These are phyloP conservation scores for Meleagris gallopavo DNA, from an alignment of 2,113 vertebrate genomes.

Conservation along the genomic window DNA sequence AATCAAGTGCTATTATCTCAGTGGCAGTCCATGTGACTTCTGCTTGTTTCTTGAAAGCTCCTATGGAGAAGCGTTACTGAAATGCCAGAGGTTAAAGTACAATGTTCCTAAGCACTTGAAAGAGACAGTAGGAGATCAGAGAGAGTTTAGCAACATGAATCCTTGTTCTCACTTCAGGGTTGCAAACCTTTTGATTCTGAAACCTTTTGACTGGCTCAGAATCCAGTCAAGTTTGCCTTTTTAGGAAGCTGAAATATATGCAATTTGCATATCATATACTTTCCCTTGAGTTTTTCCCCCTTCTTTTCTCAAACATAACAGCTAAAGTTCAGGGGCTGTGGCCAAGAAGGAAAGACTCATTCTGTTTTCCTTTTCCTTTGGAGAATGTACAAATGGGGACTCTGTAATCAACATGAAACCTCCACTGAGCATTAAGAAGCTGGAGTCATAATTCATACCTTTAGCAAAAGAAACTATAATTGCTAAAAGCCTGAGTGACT, in stretches of 20 bases:
- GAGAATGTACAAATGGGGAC: background rate
- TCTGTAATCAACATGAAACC: background rate
- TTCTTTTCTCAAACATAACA: background rate
- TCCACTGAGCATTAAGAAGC: background rate
- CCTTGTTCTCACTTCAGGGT: background rate
- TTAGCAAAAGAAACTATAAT: background rate
- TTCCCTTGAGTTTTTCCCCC: background rate
- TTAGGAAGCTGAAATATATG: background rate
- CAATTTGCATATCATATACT: background rate
- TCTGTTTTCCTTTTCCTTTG: background rate
- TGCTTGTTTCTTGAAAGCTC: background rate
- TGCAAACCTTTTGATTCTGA: background rate
- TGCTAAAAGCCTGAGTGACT: background rate
- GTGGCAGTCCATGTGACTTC: background rate
- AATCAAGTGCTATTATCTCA: background rate
- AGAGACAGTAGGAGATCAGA: background rate
- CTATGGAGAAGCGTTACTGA: background rate
- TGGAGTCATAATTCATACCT: background rate
- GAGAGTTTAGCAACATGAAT: background rate
- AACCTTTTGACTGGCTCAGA: background rate
- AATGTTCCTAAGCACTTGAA: background rate
- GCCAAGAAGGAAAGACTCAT: background rate
- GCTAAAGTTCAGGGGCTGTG: background rate
- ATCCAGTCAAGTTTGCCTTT: background rate
- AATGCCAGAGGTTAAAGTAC: background rate